phyloP scores from a whole-genome alignment of 1,140 invertebrate genomes.

The Drosophila jambulina region DNA sequence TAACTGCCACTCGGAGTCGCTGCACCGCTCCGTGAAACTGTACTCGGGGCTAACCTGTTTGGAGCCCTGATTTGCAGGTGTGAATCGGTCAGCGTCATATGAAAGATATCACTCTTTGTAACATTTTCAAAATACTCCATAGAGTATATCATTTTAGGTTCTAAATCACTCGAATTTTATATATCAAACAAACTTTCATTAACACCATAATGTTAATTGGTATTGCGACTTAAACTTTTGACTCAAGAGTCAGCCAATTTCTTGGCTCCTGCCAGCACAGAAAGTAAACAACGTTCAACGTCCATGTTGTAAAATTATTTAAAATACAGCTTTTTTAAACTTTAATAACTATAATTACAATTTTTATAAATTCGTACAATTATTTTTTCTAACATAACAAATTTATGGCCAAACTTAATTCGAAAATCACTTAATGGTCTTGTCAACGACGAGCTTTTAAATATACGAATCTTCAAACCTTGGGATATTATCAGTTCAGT shows the following conservation, averaged over 20 bases:
- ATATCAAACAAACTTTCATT: not conserved
- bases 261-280: not conserved
- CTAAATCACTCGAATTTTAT: not conserved
- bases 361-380: too few relatives aligned
- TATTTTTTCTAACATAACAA: too few relatives aligned
- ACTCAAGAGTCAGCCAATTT: not conserved
- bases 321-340: too few relatives aligned
- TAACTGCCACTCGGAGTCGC: constrained; percentile 13
- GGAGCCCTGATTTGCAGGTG: constrained; percentile 40
- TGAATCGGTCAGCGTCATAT: constrained; percentile 9
- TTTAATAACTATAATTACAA: too few relatives aligned
- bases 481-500: not conserved
- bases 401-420: too few relatives aligned
- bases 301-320: too few relatives aligned
- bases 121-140: not conserved
- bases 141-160: not conserved
- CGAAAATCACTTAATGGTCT: too few relatives aligned
- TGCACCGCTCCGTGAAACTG: constrained; percentile 26
- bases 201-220: not conserved
- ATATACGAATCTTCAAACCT: not conserved
- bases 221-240: not conserved
- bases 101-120: not conserved
- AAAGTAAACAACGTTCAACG: too few relatives aligned
- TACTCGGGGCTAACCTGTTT: constrained; percentile 39
- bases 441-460: not conserved